Percentiles rank a stretch among this genome's conserved stretches.
Conservation (phyloP, 2,797 vertebrate species). For the Falco columbarius region DNA sequence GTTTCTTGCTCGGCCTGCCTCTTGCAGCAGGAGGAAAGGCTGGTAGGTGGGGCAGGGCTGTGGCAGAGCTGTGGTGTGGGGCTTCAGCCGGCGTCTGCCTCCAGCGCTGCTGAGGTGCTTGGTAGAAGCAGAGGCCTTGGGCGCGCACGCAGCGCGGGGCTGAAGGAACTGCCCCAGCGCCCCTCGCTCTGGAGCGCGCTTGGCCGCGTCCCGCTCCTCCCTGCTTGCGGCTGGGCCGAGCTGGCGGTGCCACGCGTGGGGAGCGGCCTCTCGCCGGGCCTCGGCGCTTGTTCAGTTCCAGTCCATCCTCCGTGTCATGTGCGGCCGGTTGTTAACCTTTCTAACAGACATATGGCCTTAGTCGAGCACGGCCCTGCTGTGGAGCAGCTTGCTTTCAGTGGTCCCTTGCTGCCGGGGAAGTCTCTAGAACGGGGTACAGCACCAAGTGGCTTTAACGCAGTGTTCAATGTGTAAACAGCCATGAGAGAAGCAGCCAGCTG, state of each 20-base stretch:
- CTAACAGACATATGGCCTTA: too few species aligned
- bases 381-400: background rate
- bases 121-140: background rate
- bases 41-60: rapidly evolving
- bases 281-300: background rate
- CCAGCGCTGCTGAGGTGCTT: rapidly evolving
- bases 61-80: background rate
- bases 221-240: background rate
- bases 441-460: rapidly evolving
- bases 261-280: background rate
- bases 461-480: background rate
- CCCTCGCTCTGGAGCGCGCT: background rate
- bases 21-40: background rate
- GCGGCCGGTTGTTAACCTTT: background rate
- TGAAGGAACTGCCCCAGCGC: background rate
- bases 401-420: background rate
- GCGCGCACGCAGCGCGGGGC: background rate
- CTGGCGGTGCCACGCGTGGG: rapidly evolving
- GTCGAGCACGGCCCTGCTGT: background rate
- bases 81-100: background rate
- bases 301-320: background rate
- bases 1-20: background rate
- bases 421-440: rapidly evolving
- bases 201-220: too few species aligned
- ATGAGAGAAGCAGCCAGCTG: too few species aligned